Evolutionary conservation across 2,113 vertebrate species (phyloP), one percentile per base, ranked within the genome.

Genomic region (Caretta caretta): DNA sequence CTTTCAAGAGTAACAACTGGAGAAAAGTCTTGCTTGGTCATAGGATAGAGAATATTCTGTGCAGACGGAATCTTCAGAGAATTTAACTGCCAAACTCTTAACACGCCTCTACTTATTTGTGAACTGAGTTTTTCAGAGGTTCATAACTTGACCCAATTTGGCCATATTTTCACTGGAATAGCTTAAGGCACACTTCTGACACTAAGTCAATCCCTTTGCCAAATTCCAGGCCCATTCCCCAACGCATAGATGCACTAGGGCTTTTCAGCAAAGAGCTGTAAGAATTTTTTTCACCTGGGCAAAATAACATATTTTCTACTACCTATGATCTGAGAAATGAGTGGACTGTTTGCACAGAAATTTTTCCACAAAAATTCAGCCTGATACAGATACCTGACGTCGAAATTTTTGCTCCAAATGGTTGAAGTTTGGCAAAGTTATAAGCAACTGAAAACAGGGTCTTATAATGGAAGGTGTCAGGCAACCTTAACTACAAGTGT

Each of bases 121-220:
- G 49, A 96, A 95, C 93, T 94, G 56, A 92, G 89, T 92, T 94
- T 96, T 95, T 75, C 85, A 95, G 88, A 93, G 87, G 94, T 80
- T 65, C 59, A 4, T 65, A 69, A 76, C 51, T 86, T 91, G 11
- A 59, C 48, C 35, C 82, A 84, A 84, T 92, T 89, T 90, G 80
- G 94, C 76, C 38, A 94, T 85, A 88, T 13, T 31, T 86, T 84
- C 53, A 35, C 31, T 16, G 13, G 16, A 1, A 69, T 17, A 17
- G 13, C 29, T 35, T 57, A 57, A n/a, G 7, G 14, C 16, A 69
- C 62, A 69, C 17, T n/a, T 24, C 35, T n/a, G 62, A 69, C 16
- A 69, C 24, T 24, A 69, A 13, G 35, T 19, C 29, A 19, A 65
- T 35, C 22, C 12, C 62, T 65, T 35, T 31, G 62, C 31, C 62